Conservation (phyloP, 1,140 invertebrate genomes). For the Thaumetopoea pityocampa region DNA sequence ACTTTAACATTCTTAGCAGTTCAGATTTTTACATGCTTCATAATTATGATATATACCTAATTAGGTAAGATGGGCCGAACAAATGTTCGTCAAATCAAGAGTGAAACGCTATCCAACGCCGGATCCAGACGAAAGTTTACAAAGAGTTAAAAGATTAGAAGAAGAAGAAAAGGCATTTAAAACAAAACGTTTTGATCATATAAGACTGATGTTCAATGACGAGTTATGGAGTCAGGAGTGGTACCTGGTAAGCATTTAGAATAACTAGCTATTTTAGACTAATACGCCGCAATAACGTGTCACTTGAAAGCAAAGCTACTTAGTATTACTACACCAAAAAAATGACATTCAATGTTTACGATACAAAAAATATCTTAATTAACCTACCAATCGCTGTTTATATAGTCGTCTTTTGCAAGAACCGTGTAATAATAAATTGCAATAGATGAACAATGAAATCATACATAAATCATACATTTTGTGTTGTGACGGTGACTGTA, state of each 20-base stretch:
- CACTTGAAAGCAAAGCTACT: too few species aligned
- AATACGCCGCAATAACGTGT: too few species aligned
- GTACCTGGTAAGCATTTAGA: conserved; percentile 87
- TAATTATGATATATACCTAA: conserved; percentile 7
- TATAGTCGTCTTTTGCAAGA: too few species aligned
- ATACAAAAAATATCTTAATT: too few species aligned
- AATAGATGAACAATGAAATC: too few species aligned
- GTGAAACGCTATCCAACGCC: conserved; percentile 76
- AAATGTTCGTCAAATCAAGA: conserved; percentile 78
- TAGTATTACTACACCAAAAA: too few species aligned
- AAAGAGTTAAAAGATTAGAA: conserved; percentile 56
- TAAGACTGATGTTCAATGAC: conserved; percentile 83
- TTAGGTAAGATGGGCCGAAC: conserved; percentile 82
- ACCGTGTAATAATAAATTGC: too few species aligned
- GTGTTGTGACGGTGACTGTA: too few species aligned
- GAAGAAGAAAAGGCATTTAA: conserved; percentile 8
- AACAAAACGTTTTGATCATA: conserved; percentile 11
- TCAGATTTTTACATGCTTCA: background rate
- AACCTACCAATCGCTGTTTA: too few species aligned
- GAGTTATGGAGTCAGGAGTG: conserved; percentile 92
- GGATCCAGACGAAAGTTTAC: conserved; percentile 33
- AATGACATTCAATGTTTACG: too few species aligned
- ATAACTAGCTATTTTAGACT: too few species aligned
- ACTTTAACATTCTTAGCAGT: background rate
- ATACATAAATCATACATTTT: too few species aligned